Evolutionary conservation across 2,888 invertebrate genomes (phyloP), one percentile per base, ranked within the genome.

Genomic region (Andricus curvator): DNA sequence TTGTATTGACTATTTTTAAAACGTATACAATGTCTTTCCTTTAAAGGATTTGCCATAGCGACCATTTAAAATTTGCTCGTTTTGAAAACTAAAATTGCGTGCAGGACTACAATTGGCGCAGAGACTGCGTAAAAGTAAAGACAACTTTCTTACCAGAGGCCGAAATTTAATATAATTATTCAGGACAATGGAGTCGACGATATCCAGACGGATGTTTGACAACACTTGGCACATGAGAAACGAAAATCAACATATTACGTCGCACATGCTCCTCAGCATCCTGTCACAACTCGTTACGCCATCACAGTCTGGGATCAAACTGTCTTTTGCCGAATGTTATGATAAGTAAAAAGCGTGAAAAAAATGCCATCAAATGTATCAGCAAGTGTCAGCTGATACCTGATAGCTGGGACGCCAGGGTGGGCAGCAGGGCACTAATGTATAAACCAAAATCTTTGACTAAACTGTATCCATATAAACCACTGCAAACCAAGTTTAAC

Each of bases 111-210:
- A 51, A 29, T 6, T 44, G 22, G 48, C 3, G 20, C 4, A 33
- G 9, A 37, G 20, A 15, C 25, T 51, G 17, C 20, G 29, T 17
- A 48, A 29, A 33, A 11, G 44, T 70, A 82, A 83, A 84, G 82
- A 82, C 82, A 84, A 77, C 81, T 70, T 70, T 51, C 70, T 81
- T 78, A 77, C 65, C 74, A 56, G 80, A 41, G 78, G 68, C 81
- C 81, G 78, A 84, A 83, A 79, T 86, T 76, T 83, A 81, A 77
- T 64, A 64, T 56, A 78, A 76, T 80, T 81, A 81, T 77, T 83
- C 64, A 56, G 44, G 78, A 80, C 70, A 81, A 83, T 80, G 81
- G 67, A 81, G 81, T 80, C 79, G 78, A 66, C n/a, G 62, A 44
- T 64, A 74, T 66, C 67, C 76, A 56, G 56, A 13, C 51, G 37